Percentiles rank a stretch among this genome's conserved stretches.
phyloP scores from a whole-genome alignment of 2,113 vertebrate genomes.

The Ptilonorhynchus violaceus region DNA sequence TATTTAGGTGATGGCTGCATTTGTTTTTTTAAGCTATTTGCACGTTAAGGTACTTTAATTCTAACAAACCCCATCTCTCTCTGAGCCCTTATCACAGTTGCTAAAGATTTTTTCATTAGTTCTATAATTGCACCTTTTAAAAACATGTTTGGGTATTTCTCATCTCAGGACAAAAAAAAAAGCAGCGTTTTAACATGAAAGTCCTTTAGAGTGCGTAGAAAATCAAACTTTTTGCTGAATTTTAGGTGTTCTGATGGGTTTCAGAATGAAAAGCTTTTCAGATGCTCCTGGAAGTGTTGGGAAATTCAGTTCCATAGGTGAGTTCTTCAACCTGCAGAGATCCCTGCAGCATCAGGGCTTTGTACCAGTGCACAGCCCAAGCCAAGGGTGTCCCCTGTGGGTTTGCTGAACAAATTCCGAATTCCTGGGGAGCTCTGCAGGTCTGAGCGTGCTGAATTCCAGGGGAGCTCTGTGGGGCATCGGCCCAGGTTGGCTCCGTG shows the following conservation, averaged over 20 bases:
- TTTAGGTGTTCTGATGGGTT: background rate
- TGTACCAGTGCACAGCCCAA: rapidly evolving
- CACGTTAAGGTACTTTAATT: background rate
- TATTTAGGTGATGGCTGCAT: conserved; percentile 45
- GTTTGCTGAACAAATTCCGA: background rate
- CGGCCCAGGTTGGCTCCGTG: background rate
- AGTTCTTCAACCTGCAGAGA: background rate
- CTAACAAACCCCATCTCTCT: conserved; percentile 6
- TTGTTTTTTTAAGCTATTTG: conserved; percentile 42
- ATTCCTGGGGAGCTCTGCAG: background rate
- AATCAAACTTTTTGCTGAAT: background rate
- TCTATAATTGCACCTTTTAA: background rate
- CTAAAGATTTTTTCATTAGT: background rate
- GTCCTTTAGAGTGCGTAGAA: background rate
- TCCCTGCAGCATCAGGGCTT: background rate
- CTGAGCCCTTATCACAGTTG: background rate
- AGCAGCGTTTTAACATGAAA: background rate
- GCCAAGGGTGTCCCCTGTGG: rapidly evolving
- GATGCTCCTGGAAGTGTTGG: background rate
- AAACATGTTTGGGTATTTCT: background rate
- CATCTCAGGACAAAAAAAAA: background rate
- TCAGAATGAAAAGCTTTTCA: background rate
- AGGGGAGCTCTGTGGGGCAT: no score
- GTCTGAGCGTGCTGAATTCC: background rate
- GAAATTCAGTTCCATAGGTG: background rate